Percentiles rank a stretch among this genome's conserved stretches.
Conservation (phyloP, 2,113 vertebrate species). For the Scopus umbretta region DNA sequence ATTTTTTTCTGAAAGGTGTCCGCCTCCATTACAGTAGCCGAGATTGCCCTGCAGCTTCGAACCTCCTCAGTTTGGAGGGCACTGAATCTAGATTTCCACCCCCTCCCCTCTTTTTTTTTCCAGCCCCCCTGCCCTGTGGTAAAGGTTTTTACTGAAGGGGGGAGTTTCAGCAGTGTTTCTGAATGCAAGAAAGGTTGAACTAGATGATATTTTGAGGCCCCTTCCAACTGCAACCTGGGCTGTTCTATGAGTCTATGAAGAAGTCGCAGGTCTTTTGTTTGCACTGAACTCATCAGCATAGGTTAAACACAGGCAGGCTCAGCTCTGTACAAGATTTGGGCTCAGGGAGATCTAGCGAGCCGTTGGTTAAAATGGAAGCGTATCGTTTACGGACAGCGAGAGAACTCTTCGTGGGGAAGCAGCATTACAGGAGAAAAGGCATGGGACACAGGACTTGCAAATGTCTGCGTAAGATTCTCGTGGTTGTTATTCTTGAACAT, state of each 20-base stretch:
- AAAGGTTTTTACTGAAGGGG: neutral
- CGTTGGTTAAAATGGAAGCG: neutral
- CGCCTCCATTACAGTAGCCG: neutral
- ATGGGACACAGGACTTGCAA: neutral
- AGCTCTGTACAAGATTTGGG: neutral
- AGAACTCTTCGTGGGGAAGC: neutral
- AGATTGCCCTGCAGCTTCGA: neutral
- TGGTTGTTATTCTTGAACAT: neutral
- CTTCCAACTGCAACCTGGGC: neutral
- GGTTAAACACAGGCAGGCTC: neutral
- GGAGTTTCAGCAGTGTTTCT: neutral
- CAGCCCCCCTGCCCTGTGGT: rapidly evolving
- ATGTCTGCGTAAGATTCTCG: neutral
- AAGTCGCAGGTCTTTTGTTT: neutral
- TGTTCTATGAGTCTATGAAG: neutral
- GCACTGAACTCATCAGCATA: neutral
- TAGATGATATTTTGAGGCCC: neutral
- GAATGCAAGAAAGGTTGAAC: neutral
- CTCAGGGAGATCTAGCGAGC: neutral
- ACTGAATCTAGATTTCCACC: too few relatives aligned
- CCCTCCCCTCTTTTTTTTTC: too few relatives aligned
- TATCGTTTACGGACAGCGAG: neutral
- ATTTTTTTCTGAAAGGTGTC: neutral
- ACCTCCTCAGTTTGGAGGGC: neutral
- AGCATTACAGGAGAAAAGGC: neutral